phyloP scores from a whole-genome alignment of 2,797 vertebrate genomes.

The Hirundo rustica region DNA sequence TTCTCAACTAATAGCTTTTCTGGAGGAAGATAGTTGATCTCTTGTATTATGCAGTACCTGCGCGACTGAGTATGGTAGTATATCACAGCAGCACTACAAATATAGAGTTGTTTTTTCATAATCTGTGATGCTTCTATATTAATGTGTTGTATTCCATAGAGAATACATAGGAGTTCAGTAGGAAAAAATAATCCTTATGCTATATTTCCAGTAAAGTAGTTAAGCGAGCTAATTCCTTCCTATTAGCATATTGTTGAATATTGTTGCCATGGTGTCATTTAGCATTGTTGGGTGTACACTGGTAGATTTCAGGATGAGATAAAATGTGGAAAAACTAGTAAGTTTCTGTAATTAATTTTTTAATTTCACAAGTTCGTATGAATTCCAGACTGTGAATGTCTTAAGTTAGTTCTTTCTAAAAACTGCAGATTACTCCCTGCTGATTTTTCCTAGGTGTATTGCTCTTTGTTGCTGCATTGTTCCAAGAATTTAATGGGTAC shows the following conservation, averaged over 20 bases:
- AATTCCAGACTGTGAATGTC: not conserved
- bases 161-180: not conserved
- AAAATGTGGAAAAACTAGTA: not conserved
- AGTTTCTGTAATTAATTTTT: not conserved
- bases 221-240: not conserved
- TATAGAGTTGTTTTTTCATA: not conserved
- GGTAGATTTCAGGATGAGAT: not conserved
- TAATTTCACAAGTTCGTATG: not conserved
- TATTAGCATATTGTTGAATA: not conserved
- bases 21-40: not conserved
- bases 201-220: not conserved
- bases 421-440: not conserved
- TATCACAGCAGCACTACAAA: not conserved
- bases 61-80: not conserved
- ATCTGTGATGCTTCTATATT: not conserved
- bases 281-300: not conserved
- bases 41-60: not conserved
- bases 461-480: not conserved
- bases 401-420: not conserved
- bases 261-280: not conserved
- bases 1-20: not conserved
- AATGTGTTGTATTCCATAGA: not conserved
- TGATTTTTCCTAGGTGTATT: not conserved
- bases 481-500: not conserved
- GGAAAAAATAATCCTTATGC: not conserved